Base-by-base conservation (phyloP, 2,113 vertebrate species). In the Callaeas wilsoni region DNA sequence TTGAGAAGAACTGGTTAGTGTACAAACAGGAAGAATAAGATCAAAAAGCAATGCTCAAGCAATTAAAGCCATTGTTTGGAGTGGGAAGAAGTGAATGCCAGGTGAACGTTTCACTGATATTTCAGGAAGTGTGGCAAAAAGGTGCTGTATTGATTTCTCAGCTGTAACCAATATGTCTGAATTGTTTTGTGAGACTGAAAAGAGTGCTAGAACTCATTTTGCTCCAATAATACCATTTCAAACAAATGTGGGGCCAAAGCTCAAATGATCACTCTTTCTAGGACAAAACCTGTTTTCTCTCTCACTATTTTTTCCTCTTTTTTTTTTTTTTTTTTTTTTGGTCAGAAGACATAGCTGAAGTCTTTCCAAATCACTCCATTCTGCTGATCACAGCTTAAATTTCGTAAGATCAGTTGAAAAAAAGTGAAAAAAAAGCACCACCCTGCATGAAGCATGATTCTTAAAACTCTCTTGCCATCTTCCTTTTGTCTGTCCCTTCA, bases 261-360 rank as follows among this genome's bases (percentile, higher is more conserved):
- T 80, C 42, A 80, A 80, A 83, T 13, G 6, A 64, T 4, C 7
- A 13, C 33, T 44, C 13, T 41, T 57, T 64, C 26, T 29, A 76
- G 25, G 76, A 39, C 18, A 7, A 90, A 80, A 49, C 3, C 18
- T 41, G 16, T 55, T 79, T 37, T 39, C 7, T 27, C 7, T 35
- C 7, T 33, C 4, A 12, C 1, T 12, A 30, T 62, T 16, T 21
- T 16, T 25, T 1, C 3, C 1, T 29, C 4, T 18, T 3, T 41
- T 17, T 35, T 49, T 26, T 12, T 11, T 2, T 39, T 29, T 15
- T 6, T 15, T 10, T 33, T 26, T 44, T 57, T 49, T 47, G 5
- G 6, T 5, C 18, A 74, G n/a, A 73, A 91, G 33, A 49, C 3
- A 33, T 4, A 74, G 44, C 8, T 27, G 52, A 69, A 65, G 23